These are phyloP conservation scores for Chaetops frenatus DNA, from an alignment of 2,113 vertebrate genomes.

Conservation along the genomic window DNA sequence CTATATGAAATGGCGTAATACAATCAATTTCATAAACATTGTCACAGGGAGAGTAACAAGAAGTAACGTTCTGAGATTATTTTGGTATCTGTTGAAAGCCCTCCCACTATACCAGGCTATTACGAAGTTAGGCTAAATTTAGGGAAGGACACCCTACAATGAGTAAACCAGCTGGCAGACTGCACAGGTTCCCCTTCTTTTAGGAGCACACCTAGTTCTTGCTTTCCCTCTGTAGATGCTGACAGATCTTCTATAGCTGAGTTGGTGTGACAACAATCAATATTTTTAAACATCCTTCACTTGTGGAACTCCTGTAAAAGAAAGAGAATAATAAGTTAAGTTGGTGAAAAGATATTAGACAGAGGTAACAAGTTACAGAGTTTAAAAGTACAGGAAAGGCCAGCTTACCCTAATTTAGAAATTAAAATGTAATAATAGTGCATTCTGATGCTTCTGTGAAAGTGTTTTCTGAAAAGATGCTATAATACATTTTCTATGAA, in stretches of 20 bases:
- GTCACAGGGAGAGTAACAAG: not conserved
- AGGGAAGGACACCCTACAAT: not conserved
- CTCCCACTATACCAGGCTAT: rapidly evolving
- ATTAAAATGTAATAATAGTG: not conserved
- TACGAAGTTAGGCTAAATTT: not conserved
- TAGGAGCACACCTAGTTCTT: not conserved
- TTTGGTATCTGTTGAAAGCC: not conserved
- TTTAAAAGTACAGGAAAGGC: not conserved
- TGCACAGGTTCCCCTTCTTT: not conserved
- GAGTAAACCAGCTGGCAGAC: not conserved
- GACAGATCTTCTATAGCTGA: not conserved
- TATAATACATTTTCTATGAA: not conserved
- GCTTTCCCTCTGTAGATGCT: not conserved
- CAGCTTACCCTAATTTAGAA: not conserved
- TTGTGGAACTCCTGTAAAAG: not conserved
- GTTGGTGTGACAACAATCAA: not conserved
- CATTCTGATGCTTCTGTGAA: not conserved
- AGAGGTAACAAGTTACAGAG: not conserved
- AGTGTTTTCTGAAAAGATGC: not conserved
- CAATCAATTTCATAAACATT: not conserved
- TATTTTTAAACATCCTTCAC: not conserved
- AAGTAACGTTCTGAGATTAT: rapidly evolving
- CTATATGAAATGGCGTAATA: not conserved
- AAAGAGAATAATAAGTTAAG: not conserved
- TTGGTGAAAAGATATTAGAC: not conserved